Conservation (phyloP, 2,888 invertebrate species). For the Fissipunctia ypsillon region DNA sequence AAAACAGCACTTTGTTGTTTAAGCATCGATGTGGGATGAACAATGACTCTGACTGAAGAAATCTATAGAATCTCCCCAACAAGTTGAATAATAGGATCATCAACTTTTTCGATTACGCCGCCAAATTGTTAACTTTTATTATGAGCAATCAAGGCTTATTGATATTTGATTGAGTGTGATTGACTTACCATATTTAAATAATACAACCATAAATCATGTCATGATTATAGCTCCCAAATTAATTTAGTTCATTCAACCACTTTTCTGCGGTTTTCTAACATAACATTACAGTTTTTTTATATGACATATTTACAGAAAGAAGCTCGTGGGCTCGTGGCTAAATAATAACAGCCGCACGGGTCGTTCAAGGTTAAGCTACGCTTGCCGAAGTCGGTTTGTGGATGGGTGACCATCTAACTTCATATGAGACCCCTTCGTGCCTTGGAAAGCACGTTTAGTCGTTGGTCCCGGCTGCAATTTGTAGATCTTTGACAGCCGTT, state of each 20-base stretch:
- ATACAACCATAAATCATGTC: constrained; percentile 25
- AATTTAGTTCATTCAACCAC: constrained; percentile 35
- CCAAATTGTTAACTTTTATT: constrained; percentile 18
- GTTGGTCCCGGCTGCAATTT: too few relatives aligned
- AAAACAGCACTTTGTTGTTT: neutral
- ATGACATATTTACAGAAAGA: constrained; percentile 24
- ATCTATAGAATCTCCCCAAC: neutral
- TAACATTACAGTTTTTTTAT: neutral
- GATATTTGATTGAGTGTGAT: constrained; percentile 43
- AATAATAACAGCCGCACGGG: neutral
- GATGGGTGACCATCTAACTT: neutral
- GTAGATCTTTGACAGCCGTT: neutral
- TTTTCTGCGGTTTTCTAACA: constrained; percentile 25
- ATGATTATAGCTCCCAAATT: constrained; percentile 29
- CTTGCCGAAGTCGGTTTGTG: neutral
- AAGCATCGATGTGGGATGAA: neutral
- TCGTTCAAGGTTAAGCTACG: neutral
- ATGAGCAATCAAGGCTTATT: constrained; percentile 37
- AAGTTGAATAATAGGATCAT: constrained; percentile 2
- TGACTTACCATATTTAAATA: constrained; percentile 24
- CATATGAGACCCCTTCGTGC: neutral
- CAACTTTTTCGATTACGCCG: constrained; percentile 17
- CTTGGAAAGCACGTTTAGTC: neutral
- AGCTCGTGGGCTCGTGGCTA: neutral
- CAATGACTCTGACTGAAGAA: constrained; percentile 14